phyloP scores from a whole-genome alignment of 2,888 invertebrate genomes.

The Thereva unica region DNA sequence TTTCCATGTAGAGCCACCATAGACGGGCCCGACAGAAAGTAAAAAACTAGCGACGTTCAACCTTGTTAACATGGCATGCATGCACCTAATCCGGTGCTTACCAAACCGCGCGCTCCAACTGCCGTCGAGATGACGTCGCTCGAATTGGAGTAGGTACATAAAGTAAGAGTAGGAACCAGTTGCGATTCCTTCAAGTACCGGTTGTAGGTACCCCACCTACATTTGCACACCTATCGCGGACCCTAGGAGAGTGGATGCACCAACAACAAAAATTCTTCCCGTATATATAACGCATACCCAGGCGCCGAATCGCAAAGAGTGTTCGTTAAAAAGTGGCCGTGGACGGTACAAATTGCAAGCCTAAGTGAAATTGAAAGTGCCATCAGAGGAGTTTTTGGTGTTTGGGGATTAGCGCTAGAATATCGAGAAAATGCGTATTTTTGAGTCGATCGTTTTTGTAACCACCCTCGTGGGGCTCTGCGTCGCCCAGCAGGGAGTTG shows the following conservation, averaged over 20 bases:
- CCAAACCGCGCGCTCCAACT: slow-evolving; percentile 8
- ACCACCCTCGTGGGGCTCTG: slow-evolving; percentile 49
- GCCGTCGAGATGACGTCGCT: slow-evolving; percentile 30
- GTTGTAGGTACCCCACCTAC: slow-evolving; percentile 7
- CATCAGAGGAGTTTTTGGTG: neutral
- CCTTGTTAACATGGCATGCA: slow-evolving; percentile 11
- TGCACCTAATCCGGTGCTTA: neutral
- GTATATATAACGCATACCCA: slow-evolving; percentile 46
- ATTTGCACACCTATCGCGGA: neutral
- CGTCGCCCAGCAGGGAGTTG: slow-evolving; percentile 50
- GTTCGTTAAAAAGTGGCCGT: slow-evolving; percentile 40
- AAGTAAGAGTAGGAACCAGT: slow-evolving; percentile 20
- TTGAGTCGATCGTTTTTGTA: slow-evolving; percentile 45
- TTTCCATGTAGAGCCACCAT: neutral
- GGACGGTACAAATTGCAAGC: slow-evolving; percentile 31
- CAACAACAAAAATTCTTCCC: slow-evolving; percentile 24
- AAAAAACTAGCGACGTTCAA: slow-evolving; percentile 1
- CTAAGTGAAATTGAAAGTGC: slow-evolving; percentile 4
- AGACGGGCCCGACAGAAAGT: slow-evolving; percentile 9
- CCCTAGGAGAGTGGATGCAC: slow-evolving; percentile 23
- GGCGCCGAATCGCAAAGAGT: slow-evolving; percentile 43
- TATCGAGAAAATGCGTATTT: slow-evolving; percentile 24
- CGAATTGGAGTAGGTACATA: slow-evolving; percentile 28
- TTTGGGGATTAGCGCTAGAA: neutral
- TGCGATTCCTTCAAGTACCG: slow-evolving; percentile 13